Evolutionary conservation across 2,888 invertebrate species (phyloP).

Genomic region (Schrankia costaestrigalis): DNA sequence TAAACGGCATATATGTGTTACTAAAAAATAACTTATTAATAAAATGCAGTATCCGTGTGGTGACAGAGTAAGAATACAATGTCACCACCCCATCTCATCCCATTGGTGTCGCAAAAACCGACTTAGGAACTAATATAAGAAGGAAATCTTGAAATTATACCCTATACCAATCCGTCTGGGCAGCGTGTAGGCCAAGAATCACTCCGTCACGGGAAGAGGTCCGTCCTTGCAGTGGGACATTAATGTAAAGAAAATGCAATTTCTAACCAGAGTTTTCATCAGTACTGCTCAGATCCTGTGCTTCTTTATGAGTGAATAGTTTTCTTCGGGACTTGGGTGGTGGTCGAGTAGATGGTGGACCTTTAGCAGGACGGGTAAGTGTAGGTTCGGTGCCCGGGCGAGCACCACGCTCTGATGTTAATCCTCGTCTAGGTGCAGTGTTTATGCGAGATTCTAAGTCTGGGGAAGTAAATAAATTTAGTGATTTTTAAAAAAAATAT

Average conservation of each 20-base stretch:
- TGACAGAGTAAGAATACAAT: too few species aligned
- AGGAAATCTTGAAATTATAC: too few species aligned
- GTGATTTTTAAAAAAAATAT: too few species aligned
- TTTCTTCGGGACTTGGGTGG: slow-evolving; percentile 49
- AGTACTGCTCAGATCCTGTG: slow-evolving; percentile 21
- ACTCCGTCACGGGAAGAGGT: neutral
- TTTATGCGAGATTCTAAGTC: slow-evolving; percentile 49
- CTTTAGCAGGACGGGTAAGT: slow-evolving; percentile 32
- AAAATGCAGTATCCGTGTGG: too few species aligned
- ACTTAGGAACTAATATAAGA: too few species aligned
- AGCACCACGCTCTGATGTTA: slow-evolving; percentile 19
- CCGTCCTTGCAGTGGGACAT: neutral
- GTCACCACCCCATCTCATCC: too few species aligned
- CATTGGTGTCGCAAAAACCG: too few species aligned
- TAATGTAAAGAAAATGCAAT: neutral
- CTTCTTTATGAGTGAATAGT: slow-evolving; percentile 59
- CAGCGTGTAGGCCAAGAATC: too few species aligned
- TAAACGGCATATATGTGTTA: too few species aligned
- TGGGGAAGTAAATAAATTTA: too few species aligned
- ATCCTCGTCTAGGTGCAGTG: slow-evolving; percentile 55
- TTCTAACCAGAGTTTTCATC: slow-evolving; percentile 43
- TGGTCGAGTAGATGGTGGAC: slow-evolving; percentile 16
- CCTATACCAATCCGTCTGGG: too few species aligned
- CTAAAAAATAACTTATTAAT: too few species aligned
- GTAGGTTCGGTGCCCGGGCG: slow-evolving; percentile 7